Evolutionary conservation across 1,140 invertebrate species (phyloP), one percentile per base, ranked within the genome.

Genomic region (Scaptomyza hsui): DNA sequence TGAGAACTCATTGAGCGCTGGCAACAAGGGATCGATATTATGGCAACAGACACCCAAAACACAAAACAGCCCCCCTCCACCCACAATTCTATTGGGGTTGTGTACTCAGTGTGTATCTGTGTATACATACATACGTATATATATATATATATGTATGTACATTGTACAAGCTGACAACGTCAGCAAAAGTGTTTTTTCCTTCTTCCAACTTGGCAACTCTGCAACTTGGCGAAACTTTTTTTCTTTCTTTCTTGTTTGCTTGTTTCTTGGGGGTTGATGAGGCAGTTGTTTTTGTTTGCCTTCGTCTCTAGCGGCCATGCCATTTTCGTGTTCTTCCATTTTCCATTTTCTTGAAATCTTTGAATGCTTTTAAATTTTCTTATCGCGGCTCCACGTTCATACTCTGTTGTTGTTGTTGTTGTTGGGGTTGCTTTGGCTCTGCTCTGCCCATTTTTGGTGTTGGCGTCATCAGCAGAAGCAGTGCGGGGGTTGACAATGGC

Each of bases 21-120:
- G 62, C 81, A 88, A 89, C 81, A 78, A 78, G 78, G 73, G 71
- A 89, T 89, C 88, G 88, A 89, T 89, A 89, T 90, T 90, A 48
- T 68, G 51, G 26, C 73, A 71, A 71, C 1, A 29, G 26, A 7
- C 26, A 29, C 5, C 26, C n/a, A n/a, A 1, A 9, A 29, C 26
- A 29, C 26, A 29, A 5, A 15, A 12, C 48, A 19, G 32, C 6
- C 39, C 6, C 24, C 13, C 13, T 9, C 1, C 37, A 6, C 26
- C 18, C 39, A 15, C 6, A 16, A 7, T 18, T 16, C 19, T 35
- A 16, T 21, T 69, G 67, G 59, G 73, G 52, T 61, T 74, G 77
- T 71, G 47, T 39, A 29, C 26, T 29, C 2, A 29, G 24, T 24
- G 24, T 24, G 24, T 24, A 24, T 24, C 24, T 24, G 24, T 24